Conservation (phyloP, 1,140 invertebrate species). For the Sycophaga agraensis region DNA sequence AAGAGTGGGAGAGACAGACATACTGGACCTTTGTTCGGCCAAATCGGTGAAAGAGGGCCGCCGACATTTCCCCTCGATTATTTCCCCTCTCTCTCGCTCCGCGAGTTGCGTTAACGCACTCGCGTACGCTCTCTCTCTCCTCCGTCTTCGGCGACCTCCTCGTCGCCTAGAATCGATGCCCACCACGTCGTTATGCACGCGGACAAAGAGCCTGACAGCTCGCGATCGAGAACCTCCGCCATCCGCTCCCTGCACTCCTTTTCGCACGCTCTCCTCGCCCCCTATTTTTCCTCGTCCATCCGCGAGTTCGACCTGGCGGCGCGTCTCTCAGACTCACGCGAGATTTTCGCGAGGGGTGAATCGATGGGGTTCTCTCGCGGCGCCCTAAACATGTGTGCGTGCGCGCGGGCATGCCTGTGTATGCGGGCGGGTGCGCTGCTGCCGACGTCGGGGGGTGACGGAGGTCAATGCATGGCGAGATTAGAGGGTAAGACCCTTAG, state of each 20-base stretch:
- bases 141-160: neutral
- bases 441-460: neutral
- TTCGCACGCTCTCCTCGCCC: neutral
- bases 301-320: no score
- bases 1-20: slow-evolving; percentile 14
- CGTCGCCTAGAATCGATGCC: neutral
- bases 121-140: neutral
- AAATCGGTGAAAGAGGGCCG: slow-evolving; percentile 28
- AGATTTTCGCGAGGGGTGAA: slow-evolving; percentile 10
- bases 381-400: slow-evolving; percentile 11
- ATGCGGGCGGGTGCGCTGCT: no score
- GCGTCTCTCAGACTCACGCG: no score
- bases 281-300: no score
- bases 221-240: no score
- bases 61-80: slow-evolving; percentile 23
- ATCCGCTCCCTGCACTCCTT: neutral
- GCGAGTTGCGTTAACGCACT: no score
- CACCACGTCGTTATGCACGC: no score
- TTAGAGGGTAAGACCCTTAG: slow-evolving; percentile 40
- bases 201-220: no score
- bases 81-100: slow-evolving; percentile 7
- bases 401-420: slow-evolving; percentile 16
- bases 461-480: slow-evolving; percentile 39
- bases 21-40: slow-evolving; percentile 27
- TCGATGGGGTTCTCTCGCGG: slow-evolving; percentile 11